A percentile compares a stretch with the other conserved stretches of the same genome.
Conservation (phyloP, 2,888 invertebrate species). For the Apotomis capreana region DNA sequence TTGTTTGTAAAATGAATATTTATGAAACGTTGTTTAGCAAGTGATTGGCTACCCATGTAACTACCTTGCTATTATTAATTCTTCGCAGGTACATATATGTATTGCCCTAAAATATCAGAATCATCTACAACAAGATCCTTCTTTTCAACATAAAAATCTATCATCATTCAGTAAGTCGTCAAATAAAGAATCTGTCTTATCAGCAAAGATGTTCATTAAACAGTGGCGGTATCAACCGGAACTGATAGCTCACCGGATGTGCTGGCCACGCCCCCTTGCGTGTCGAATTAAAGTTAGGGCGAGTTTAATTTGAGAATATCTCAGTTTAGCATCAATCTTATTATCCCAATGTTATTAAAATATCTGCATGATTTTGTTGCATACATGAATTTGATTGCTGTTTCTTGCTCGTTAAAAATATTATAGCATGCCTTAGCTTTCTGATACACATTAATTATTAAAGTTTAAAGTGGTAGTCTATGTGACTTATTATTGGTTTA, state of each 20-base stretch:
- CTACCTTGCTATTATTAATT: too few species aligned
- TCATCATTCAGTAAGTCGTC: not conserved
- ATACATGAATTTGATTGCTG: not conserved
- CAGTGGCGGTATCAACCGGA: slow-evolving; percentile 55
- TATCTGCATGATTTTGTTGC: slow-evolving; percentile 18
- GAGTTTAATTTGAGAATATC: slow-evolving; percentile 60
- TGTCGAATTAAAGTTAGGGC: slow-evolving; percentile 48
- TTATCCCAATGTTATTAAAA: slow-evolving; percentile 33
- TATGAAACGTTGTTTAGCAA: too few species aligned
- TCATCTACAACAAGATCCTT: too few species aligned
- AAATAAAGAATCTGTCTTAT: slow-evolving; percentile 45
- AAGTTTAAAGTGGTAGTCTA: too few species aligned
- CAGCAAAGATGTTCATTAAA: slow-evolving; percentile 55
- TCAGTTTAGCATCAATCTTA: slow-evolving; percentile 54
- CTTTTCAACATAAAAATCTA: too few species aligned
- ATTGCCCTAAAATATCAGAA: too few species aligned
- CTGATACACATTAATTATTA: too few species aligned
- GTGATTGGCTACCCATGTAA: too few species aligned
- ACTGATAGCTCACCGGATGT: slow-evolving; percentile 58
- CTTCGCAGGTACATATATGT: too few species aligned
- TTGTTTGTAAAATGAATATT: too few species aligned
- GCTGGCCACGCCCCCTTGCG: slow-evolving; percentile 51
- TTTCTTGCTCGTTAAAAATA: not conserved
- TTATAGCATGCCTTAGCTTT: too few species aligned
- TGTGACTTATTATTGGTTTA: too few species aligned